Evolutionary conservation across 2,113 vertebrate genomes (phyloP).

Genomic region (Micromys minutus): DNA sequence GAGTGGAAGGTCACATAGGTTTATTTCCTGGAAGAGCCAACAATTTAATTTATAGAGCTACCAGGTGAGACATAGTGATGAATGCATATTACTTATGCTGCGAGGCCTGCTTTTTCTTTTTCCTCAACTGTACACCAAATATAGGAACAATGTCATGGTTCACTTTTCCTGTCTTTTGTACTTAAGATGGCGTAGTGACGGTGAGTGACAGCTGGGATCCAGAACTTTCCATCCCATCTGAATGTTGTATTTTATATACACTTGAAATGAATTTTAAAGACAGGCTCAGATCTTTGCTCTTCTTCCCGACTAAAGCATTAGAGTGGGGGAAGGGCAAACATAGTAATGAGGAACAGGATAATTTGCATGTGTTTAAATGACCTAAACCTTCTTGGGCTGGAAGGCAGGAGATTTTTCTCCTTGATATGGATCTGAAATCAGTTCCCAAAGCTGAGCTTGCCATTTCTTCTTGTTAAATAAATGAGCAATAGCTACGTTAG

Average conservation of each 20-base stretch:
- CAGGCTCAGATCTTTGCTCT: neutral
- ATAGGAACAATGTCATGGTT: neutral
- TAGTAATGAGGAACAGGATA: neutral
- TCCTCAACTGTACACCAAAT: neutral
- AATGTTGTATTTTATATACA: constrained; percentile 24
- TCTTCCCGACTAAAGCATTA: constrained; percentile 5
- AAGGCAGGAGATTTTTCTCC: neutral
- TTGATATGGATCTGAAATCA: neutral
- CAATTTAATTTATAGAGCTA: constrained; percentile 33
- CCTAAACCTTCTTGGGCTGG: neutral
- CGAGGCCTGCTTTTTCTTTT: neutral
- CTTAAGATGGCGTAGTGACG: neutral
- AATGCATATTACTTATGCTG: neutral
- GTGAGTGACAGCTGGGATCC: neutral
- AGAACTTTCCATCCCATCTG: neutral
- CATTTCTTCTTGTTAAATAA: constrained; percentile 11
- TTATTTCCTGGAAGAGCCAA: constrained; percentile 51
- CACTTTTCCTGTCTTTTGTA: neutral
- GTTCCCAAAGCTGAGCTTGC: neutral
- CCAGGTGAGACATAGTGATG: constrained; percentile 1
- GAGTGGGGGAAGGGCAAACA: neutral
- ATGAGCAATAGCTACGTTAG: neutral
- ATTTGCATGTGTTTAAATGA: constrained; percentile 15
- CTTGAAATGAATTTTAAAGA: constrained; percentile 17
- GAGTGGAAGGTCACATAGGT: neutral